These are phyloP conservation scores for Disparrhopalites patrizii DNA, from an alignment of 2,888 invertebrate genomes.

Conservation along the genomic window DNA sequence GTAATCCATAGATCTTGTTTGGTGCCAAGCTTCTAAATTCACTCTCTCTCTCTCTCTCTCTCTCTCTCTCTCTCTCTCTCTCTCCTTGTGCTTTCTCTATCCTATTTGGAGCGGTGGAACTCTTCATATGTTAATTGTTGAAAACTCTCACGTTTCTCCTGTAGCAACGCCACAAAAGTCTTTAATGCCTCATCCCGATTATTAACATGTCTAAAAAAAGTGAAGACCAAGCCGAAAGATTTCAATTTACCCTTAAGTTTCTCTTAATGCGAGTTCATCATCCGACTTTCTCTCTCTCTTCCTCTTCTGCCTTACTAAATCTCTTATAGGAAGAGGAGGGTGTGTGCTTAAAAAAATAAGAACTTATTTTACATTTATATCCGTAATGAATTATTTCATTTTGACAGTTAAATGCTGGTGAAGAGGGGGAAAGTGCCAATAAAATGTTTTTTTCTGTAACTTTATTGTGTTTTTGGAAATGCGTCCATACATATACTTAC, in stretches of 20 bases:
- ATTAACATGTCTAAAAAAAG: slow-evolving; percentile 29
- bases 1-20: slow-evolving; percentile 21
- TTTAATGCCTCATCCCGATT: slow-evolving; percentile 13
- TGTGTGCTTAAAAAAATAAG: too few species aligned
- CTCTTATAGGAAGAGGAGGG: too few species aligned
- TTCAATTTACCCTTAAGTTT: slow-evolving; percentile 21
- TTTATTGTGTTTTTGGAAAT: neutral
- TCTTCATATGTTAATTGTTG: slow-evolving; percentile 24
- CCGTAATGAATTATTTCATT: slow-evolving; percentile 8
- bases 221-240: slow-evolving; percentile 25
- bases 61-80: neutral
- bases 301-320: too few species aligned
- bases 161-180: neutral
- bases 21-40: too few species aligned
- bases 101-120: neutral
- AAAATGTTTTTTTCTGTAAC: neutral
- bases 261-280: slow-evolving; percentile 3
- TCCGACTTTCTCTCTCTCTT: neutral
- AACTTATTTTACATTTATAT: slow-evolving; percentile 4
- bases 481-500: neutral
- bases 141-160: slow-evolving; percentile 20
- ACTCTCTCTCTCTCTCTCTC: neutral
- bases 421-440: neutral
- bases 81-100: neutral
- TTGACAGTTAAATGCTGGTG: slow-evolving; percentile 1